phyloP scores from a whole-genome alignment of 2,113 vertebrate species.

The Uropsilus gracilis region DNA sequence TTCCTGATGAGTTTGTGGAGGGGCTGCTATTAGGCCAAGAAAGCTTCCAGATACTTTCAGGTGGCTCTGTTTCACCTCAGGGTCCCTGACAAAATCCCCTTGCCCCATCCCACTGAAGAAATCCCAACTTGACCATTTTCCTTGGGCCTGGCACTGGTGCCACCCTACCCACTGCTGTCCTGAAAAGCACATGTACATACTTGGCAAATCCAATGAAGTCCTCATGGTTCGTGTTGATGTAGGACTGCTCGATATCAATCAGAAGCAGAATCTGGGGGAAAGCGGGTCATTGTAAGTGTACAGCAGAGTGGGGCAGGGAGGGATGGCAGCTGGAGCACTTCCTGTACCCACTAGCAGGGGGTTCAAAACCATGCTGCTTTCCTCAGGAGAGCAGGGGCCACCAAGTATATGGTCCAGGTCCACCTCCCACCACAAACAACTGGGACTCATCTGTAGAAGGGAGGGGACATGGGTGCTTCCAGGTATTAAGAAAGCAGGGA shows the following conservation, averaged over 20 bases:
- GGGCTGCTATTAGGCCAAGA: neutral
- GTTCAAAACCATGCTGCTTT: neutral
- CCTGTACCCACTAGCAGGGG: neutral
- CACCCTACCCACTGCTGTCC: neutral
- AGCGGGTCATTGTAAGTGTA: fast-evolving
- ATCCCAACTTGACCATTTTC: neutral
- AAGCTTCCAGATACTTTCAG: neutral
- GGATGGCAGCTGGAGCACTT: neutral
- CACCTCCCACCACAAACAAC: neutral
- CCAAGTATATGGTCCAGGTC: too few relatives aligned
- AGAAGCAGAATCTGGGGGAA: constrained; percentile 93
- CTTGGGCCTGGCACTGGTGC: neutral
- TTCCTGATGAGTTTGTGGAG: fast-evolving
- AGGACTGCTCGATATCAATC: constrained; percentile 97
- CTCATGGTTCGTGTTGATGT: constrained; percentile 99
- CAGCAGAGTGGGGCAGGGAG: fast-evolving
- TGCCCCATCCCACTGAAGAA: neutral
- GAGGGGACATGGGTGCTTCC: neutral
- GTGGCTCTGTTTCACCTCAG: neutral
- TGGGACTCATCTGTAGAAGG: neutral
- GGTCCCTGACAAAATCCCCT: neutral
- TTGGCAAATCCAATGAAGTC: constrained; percentile 99
- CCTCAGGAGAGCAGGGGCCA: neutral
- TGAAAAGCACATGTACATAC: constrained; percentile 83
- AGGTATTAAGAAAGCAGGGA: neutral